phyloP scores from a whole-genome alignment of 2,113 vertebrate genomes.

The Gymnorhina tibicen region DNA sequence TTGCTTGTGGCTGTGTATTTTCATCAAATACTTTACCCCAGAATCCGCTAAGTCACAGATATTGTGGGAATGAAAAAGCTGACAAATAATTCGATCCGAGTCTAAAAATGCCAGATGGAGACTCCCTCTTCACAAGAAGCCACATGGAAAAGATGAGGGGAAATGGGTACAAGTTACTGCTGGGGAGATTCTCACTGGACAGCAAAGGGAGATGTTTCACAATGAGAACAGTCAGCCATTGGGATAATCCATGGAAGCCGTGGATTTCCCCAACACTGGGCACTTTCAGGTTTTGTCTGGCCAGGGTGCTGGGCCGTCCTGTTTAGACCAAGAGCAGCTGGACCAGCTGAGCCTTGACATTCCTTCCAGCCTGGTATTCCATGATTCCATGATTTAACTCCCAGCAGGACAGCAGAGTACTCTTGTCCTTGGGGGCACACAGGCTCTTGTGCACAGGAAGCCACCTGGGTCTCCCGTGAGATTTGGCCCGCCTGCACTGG shows the following conservation, averaged over 20 bases:
- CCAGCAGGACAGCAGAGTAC: neutral
- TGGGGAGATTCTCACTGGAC: neutral
- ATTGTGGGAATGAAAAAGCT: neutral
- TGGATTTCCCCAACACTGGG: neutral
- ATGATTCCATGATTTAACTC: neutral
- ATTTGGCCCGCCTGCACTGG: neutral
- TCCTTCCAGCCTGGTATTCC: neutral
- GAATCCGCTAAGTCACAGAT: neutral
- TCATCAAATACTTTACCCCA: neutral
- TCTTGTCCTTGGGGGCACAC: neutral
- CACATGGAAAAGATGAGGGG: neutral
- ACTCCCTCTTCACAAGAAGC: neutral
- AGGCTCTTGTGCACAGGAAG: neutral
- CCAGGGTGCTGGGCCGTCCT: neutral
- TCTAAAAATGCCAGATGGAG: neutral
- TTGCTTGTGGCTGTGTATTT: neutral
- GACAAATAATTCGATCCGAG: neutral
- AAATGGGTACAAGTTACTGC: neutral
- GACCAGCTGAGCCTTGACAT: neutral
- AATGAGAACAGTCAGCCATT: neutral
- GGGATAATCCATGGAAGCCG: neutral
- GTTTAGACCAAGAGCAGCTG: neutral
- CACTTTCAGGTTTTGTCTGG: neutral
- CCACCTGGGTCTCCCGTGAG: rapidly evolving
- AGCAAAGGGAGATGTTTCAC: neutral